Base-by-base conservation (phyloP, 2,113 vertebrate genomes). In the Prunella fulvescens region DNA sequence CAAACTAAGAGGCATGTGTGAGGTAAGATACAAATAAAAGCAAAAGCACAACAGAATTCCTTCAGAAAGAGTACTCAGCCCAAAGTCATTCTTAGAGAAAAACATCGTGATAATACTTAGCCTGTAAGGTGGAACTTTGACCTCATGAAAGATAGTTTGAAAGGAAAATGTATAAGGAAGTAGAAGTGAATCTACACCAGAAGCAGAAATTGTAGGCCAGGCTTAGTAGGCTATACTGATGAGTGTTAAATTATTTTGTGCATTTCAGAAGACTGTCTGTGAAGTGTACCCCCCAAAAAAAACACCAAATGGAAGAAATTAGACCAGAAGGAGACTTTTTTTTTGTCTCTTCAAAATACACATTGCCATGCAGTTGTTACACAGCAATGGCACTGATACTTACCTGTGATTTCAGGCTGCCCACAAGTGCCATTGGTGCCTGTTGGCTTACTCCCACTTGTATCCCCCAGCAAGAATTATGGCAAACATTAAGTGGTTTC, bases 171-270 rank as follows among this genome's bases (percentile, higher is more conserved):
- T 67, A 12, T 50, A 39, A 51, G 10, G 33, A 71, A 65, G 16
- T 28, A 53, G 13, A 84, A 92, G 50, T 81, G 1, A 70, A 57
- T 40, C n/a, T 95, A 35, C 15, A 66, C 35, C 12, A 53, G 50
- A 73, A 62, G 20, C 31, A 44, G 51, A 31, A 73, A n/a, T 45
- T 61, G 37, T 44, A 25, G 45, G n/a, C 45, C 54, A 51, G 40
- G 8, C 37, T 83, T 37, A 24, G 31, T 14, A 60, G 7, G 26
- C 23, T 79, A 1, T 25, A 11, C 18, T 64, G 25, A 37, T 0
- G 0, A 64, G 22, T 0, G 0, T 58, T 69, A n/a, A 56, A 58
- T 33, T 4, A 31, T 25, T 80, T 33, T 45, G 33, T 86, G 45
- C 22, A 9, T 78, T 84, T 87, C 15, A 48, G 48, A 67, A 91